A percentile compares a stretch with the other conserved stretches of the same genome.
Conservation (phyloP, 2,888 invertebrate genomes). For the Rhodophaea formosa region DNA sequence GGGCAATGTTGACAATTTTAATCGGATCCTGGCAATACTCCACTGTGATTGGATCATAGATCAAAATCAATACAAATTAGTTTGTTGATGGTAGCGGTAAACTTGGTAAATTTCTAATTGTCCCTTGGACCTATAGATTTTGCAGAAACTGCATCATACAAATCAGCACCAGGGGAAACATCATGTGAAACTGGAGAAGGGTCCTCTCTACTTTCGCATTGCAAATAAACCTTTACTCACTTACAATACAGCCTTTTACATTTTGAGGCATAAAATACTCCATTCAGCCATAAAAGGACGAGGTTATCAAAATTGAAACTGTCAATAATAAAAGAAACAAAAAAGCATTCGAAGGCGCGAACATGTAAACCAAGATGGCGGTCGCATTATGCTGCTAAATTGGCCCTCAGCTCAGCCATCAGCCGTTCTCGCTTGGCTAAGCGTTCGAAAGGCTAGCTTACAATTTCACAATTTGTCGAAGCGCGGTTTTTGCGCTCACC, state of each 20-base stretch:
- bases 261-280: not conserved
- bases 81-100: too few species aligned
- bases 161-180: not conserved
- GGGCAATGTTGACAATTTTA: too few species aligned
- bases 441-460: slow-evolving; percentile 50
- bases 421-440: slow-evolving; percentile 36
- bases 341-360: slow-evolving; percentile 5
- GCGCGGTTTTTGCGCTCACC: slow-evolving; percentile 68
- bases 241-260: not conserved
- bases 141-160: too few species aligned
- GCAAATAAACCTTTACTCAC: not conserved
- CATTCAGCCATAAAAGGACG: not conserved
- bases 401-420: slow-evolving; percentile 28
- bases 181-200: not conserved
- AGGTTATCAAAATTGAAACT: not conserved
- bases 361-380: slow-evolving; percentile 16
- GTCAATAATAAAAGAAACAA: slow-evolving; percentile 3
- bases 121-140: too few species aligned
- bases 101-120: too few species aligned
- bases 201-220: not conserved
- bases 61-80: too few species aligned
- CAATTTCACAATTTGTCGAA: slow-evolving; percentile 80
- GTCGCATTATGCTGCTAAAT: slow-evolving; percentile 29
- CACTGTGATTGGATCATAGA: too few species aligned
- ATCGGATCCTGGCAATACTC: too few species aligned